phyloP scores from a whole-genome alignment of 2,113 vertebrate genomes.

The Cephalopterus ornatus region DNA sequence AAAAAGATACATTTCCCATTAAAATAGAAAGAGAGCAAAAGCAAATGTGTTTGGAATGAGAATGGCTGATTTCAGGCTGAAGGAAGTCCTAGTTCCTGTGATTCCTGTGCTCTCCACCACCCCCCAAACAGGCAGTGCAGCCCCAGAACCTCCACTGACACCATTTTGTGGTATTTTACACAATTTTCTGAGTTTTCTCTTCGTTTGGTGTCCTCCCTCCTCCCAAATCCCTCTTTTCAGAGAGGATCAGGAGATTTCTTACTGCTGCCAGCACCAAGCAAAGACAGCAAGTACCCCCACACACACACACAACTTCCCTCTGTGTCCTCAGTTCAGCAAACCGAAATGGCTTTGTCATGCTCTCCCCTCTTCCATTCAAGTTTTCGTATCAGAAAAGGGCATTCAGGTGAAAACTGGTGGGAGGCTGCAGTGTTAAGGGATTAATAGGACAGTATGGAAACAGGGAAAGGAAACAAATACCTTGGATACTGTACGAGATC shows the following conservation, averaged over 20 bases:
- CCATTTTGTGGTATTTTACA: neutral
- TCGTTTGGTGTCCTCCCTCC: accelerated
- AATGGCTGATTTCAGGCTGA: neutral
- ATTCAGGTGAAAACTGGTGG: neutral
- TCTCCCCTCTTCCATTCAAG: neutral
- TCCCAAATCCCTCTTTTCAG: neutral
- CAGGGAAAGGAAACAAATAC: neutral
- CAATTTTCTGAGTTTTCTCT: neutral
- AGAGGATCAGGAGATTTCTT: neutral
- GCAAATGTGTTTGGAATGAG: neutral
- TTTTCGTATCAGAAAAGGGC: neutral
- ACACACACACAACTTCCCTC: neutral
- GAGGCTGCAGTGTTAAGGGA: neutral
- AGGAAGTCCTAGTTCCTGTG: neutral
- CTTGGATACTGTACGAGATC: neutral
- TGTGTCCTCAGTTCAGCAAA: neutral
- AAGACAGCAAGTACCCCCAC: neutral
- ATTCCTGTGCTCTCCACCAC: neutral
- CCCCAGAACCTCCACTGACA: neutral
- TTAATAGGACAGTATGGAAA: neutral
- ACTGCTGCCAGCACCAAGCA: neutral
- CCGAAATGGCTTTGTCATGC: neutral
- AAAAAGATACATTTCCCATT: neutral
- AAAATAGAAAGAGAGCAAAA: neutral
- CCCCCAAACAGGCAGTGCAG: neutral